A percentile compares a stretch with the other conserved stretches of the same genome.
These are phyloP conservation scores for Latrodectus hesperus DNA, from an alignment of 2,888 invertebrate genomes.

Conservation along the genomic window DNA sequence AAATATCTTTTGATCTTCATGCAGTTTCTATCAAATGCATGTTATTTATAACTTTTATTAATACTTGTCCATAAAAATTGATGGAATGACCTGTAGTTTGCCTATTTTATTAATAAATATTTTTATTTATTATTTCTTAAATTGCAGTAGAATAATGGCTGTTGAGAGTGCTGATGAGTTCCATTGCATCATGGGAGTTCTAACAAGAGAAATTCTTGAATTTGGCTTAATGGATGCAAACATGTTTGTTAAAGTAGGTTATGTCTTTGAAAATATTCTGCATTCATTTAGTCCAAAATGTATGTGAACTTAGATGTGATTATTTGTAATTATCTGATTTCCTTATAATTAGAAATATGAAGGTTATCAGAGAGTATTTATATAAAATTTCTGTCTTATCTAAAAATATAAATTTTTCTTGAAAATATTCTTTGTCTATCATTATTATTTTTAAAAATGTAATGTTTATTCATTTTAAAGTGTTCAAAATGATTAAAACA, in stretches of 20 bases:
- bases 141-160: conserved; percentile 80
- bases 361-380: no score
- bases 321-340: no score
- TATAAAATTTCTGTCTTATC: no score
- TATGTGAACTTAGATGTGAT: no score
- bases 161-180: conserved; percentile 95
- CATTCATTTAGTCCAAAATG: no score
- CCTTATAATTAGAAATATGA: no score
- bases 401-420: no score
- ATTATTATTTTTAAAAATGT: not conserved
- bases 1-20: no score
- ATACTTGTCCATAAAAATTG: no score
- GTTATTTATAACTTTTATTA: not conserved
- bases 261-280: not conserved
- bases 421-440: not conserved
- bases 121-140: not conserved
- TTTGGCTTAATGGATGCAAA: conserved; percentile 80
- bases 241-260: conserved; percentile 79
- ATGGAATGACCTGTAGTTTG: no score
- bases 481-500: not conserved
- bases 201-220: conserved; percentile 92
- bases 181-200: conserved; percentile 96
- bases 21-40: not conserved
- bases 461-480: not conserved
- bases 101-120: no score